These are phyloP conservation scores for Chironex yamaguchii DNA, from an alignment of 30 jellyfish, hydroid and myxozoan genomes.

Conservation along the genomic window DNA sequence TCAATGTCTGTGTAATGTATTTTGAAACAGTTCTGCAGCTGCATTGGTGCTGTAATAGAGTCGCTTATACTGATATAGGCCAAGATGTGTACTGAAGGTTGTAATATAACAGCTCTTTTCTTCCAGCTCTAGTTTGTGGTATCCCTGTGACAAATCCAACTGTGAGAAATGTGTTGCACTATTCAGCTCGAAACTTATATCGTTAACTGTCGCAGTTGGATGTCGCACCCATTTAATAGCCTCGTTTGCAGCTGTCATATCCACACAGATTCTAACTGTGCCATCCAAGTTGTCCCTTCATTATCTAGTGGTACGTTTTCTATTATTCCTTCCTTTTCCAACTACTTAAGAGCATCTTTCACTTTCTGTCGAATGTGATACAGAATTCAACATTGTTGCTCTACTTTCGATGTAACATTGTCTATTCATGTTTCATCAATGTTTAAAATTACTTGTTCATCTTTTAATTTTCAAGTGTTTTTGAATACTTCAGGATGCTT, in stretches of 20 bases:
- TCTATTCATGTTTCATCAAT: slow-evolving; percentile 24
- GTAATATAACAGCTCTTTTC: slow-evolving; percentile 26
- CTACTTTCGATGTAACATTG: neutral
- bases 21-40: too few relatives aligned
- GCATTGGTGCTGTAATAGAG: too few relatives aligned
- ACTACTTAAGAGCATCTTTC: slow-evolving; percentile 16
- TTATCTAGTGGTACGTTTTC: slow-evolving; percentile 25
- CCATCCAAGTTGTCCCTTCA: slow-evolving; percentile 51
- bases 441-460: slow-evolving; percentile 1
- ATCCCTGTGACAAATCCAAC: slow-evolving; percentile 40
- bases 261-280: slow-evolving; percentile 11
- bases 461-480: neutral
- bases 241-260: neutral
- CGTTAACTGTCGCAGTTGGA: neutral
- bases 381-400: slow-evolving; percentile 25
- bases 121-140: slow-evolving; percentile 47
- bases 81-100: slow-evolving; percentile 54
- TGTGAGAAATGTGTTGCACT: neutral
- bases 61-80: slow-evolving; percentile 37
- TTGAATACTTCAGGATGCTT: slow-evolving; percentile 1
- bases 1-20: too few relatives aligned
- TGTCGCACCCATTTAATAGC: neutral
- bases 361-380: slow-evolving; percentile 38
- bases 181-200: neutral
- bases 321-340: slow-evolving; percentile 29